phyloP scores from a whole-genome alignment of 2,797 vertebrate species.

The Eulemur albifrons region DNA sequence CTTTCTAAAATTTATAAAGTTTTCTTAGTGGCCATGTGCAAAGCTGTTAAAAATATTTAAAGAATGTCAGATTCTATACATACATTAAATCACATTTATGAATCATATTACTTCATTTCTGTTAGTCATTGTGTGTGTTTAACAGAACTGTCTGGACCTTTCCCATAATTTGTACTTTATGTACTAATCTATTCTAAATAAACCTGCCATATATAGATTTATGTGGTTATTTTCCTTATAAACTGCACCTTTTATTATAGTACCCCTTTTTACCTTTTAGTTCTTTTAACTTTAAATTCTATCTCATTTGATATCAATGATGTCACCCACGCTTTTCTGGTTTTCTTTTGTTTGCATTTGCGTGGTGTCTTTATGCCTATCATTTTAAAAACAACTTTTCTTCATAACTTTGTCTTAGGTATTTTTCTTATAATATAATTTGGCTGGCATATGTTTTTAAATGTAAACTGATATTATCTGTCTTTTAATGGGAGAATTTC shows the following conservation, averaged over 20 bases:
- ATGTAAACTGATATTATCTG: neutral
- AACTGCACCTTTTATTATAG: neutral
- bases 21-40: neutral
- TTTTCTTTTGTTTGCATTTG: conserved; percentile 9
- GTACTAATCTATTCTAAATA: neutral
- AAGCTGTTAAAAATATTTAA: neutral
- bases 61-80: neutral
- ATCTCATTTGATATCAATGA: neutral
- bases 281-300: neutral
- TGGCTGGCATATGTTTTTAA: neutral
- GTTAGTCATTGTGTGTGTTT: neutral
- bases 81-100: neutral
- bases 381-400: conserved; percentile 12
- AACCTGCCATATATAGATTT: neutral
- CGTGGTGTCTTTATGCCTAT: neutral
- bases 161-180: neutral
- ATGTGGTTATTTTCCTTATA: neutral
- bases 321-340: neutral
- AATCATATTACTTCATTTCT: conserved; percentile 3
- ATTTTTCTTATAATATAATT: neutral
- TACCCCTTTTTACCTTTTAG: neutral
- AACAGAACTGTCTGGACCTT: neutral
- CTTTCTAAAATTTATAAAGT: conserved; percentile 1
- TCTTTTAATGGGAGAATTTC: neutral
- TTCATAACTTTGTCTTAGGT: neutral